Evolutionary conservation across 1,140 invertebrate species (phyloP), one percentile per base, ranked within the genome.

Genomic region (Zaprionus tsacasi): DNA sequence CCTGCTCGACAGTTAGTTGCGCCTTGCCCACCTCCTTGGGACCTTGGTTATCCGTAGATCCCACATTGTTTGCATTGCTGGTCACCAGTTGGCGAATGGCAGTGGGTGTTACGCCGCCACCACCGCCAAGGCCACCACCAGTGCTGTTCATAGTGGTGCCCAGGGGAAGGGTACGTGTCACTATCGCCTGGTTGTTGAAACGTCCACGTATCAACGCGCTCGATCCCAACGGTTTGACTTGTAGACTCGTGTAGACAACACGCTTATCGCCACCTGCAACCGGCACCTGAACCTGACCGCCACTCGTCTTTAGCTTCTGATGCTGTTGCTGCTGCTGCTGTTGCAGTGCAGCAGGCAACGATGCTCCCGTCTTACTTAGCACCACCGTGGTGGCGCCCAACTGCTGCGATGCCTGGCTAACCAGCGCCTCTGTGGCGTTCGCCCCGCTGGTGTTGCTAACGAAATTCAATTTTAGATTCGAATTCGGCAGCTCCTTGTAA

Each of bases 401-500:
- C 50, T 87, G 89, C 61, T 91, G 87, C 4, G 68, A 27, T 4
- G 72, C 59, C 1, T 89, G 70, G 4, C 35, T 56, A 30, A 76
- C 70, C 25, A 77, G 27, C 27, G 64, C 52, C 3, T 69, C 66
- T 3, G 27, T 57, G 15, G 64, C 45, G 10, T 57, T 73, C 56
- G 0, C 71, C 13, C 35, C 40, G 2, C 57, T 68, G 1, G 75
- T 48, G 40, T 67, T 81, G 71, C 83, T 78, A 2, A 92, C 85
- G 61, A 92, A 91, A 56, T 92, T 92, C 65, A 92, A 52, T 69
- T 92, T 92, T 0, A 92, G 76, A 74, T 92, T 92, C 21, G 91
- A 78, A 58, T 87, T 90, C 25, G 83, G 75, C 38, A 91, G 59
- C n/a, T 91, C 89, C 66, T 92, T 92, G 65, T 92, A 92, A 57